Conservation (phyloP, 2,797 vertebrate genomes). For the Trichosurus vulpecula region DNA sequence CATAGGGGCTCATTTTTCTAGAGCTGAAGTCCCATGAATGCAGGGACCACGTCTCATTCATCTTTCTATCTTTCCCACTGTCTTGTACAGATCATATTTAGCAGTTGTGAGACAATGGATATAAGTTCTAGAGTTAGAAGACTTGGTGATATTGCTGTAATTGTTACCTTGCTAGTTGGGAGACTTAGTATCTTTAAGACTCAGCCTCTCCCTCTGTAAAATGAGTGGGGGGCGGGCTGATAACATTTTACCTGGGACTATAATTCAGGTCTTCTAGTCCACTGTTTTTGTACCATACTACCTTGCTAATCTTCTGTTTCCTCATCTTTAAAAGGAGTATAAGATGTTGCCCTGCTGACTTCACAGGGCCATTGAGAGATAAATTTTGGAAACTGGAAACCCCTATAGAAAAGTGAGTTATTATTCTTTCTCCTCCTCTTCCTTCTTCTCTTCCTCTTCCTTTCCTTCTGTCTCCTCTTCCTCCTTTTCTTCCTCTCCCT, state of each 20-base stretch:
- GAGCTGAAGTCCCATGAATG: neutral
- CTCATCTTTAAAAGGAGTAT: neutral
- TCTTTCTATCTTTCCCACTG: no score
- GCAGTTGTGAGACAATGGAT: neutral
- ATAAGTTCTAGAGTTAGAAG: neutral
- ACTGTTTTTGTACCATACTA: neutral
- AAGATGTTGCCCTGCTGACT: neutral
- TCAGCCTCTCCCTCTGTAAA: neutral
- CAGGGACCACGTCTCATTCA: neutral
- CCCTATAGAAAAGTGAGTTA: neutral
- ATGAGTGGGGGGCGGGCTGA: neutral
- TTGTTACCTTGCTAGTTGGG: neutral
- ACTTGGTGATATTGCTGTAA: neutral
- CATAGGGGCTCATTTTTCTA: neutral
- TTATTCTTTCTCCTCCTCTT: neutral
- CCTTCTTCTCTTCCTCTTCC: accelerated
- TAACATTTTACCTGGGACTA: neutral
- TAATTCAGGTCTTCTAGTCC: neutral
- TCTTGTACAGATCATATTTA: neutral
- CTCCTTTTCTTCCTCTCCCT: neutral
- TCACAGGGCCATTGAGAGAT: neutral
- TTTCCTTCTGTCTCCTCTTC: neutral
- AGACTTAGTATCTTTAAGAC: neutral
- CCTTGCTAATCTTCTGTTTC: neutral
- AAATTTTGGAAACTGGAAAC: neutral